These are phyloP conservation scores for Entomobrya multifasciata DNA, from an alignment of 2,888 invertebrate species.

Conservation along the genomic window DNA sequence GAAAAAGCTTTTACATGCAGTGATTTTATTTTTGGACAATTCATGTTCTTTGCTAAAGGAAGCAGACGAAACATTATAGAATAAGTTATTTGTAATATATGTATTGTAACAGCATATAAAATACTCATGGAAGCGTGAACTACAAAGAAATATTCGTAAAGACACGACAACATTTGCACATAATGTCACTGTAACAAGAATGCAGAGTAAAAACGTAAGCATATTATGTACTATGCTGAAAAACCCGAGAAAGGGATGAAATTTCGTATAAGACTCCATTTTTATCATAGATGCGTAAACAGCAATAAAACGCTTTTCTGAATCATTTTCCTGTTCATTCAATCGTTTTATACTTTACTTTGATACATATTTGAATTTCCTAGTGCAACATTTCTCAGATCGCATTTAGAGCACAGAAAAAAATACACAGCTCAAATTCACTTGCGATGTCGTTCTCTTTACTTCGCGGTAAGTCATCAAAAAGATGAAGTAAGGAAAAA, in stretches of 20 bases:
- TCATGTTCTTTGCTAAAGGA: background rate
- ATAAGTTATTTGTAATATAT: slow-evolving; percentile 29
- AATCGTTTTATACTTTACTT: slow-evolving; percentile 66
- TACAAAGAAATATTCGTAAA: slow-evolving; percentile 2
- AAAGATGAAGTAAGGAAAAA: no score
- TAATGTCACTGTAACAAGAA: background rate
- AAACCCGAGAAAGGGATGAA: background rate
- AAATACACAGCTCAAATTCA: background rate
- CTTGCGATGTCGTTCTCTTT: background rate
- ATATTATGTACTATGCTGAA: background rate
- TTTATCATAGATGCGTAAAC: slow-evolving; percentile 9
- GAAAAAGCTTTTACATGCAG: slow-evolving; percentile 60
- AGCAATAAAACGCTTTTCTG: slow-evolving; percentile 62
- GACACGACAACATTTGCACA: slow-evolving; percentile 26
- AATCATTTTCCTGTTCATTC: slow-evolving; percentile 71
- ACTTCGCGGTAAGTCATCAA: background rate
- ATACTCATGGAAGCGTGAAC: slow-evolving; percentile 27
- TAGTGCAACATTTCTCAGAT: slow-evolving; percentile 42
- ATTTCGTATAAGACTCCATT: background rate
- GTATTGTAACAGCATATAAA: slow-evolving; percentile 3
- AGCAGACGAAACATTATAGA: background rate
- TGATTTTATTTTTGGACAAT: slow-evolving; percentile 25
- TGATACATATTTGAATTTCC: slow-evolving; percentile 66
- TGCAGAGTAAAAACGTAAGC: background rate
- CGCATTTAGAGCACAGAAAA: background rate